phyloP scores from a whole-genome alignment of 1,140 invertebrate genomes.

The Drosophila arawakana region DNA sequence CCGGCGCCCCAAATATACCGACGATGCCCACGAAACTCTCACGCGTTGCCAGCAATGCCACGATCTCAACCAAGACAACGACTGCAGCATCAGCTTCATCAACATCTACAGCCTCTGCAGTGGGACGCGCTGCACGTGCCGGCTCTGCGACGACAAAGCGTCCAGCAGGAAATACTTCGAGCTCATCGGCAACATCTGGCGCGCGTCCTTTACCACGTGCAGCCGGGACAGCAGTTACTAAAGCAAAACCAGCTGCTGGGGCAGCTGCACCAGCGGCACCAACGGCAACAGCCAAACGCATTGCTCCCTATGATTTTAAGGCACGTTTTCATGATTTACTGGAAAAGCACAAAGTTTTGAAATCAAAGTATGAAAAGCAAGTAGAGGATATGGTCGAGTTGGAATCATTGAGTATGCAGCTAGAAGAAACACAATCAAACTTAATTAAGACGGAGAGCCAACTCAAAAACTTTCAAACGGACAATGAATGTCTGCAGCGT shows the following conservation, averaged over 20 bases:
- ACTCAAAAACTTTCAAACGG: conserved; percentile 47
- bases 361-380: conserved; percentile 85
- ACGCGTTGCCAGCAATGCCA: conserved; percentile 24
- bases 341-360: conserved; percentile 86
- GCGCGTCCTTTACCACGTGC: conserved; percentile 4
- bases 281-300: conserved; percentile 73
- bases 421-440: conserved; percentile 84
- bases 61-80: neutral
- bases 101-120: conserved; percentile 3
- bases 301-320: conserved; percentile 87
- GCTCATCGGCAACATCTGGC: neutral
- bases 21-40: conserved; percentile 66
- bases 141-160: conserved; percentile 12
- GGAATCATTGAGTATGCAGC: conserved; percentile 78
- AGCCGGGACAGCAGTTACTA: conserved; percentile 17
- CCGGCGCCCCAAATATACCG: conserved; percentile 48
- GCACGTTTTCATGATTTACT: conserved; percentile 86
- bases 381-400: conserved; percentile 85
- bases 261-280: neutral
- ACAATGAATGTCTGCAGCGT: conserved; percentile 62
- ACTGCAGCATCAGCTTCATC: conserved; percentile 4
- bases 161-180: conserved; percentile 3
- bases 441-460: conserved; percentile 49
- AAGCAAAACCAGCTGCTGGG: conserved; percentile 25
- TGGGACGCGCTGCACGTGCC: neutral